Percentiles rank a stretch among this genome's conserved stretches.
Conservation (phyloP, 2,797 vertebrate species). For the Brachyrhaphis roseni region DNA sequence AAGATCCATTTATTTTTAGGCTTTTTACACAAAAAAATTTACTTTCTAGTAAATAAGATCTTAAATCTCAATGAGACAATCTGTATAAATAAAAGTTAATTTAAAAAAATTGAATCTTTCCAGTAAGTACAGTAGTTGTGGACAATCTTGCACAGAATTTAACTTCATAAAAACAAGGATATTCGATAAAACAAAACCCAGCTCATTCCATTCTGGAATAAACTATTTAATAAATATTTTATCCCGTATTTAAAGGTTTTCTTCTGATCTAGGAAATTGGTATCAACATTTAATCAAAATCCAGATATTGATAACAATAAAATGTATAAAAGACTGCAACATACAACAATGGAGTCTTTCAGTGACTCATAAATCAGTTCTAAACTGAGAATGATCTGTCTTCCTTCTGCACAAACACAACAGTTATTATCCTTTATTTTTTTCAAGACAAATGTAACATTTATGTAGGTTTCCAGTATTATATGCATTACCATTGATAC, state of each 20-base stretch:
- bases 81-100: too few species aligned
- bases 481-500: neutral
- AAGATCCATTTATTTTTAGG: neutral
- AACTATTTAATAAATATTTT: neutral
- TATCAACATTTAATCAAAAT: neutral
- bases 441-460: neutral
- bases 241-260: neutral
- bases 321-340: neutral
- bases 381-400: neutral
- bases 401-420: neutral
- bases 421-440: neutral
- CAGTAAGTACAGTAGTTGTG: neutral
- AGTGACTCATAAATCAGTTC: neutral
- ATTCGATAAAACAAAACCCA: neutral
- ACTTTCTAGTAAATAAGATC: too few species aligned
- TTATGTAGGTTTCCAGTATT: neutral
- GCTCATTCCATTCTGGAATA: neutral
- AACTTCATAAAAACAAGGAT: neutral
- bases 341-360: neutral
- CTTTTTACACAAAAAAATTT: neutral
- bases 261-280: neutral
- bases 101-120: neutral
- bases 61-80: too few species aligned
- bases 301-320: neutral
- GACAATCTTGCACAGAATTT: neutral